These are phyloP conservation scores for Cathartes aura DNA, from an alignment of 2,113 vertebrate species.

Conservation along the genomic window DNA sequence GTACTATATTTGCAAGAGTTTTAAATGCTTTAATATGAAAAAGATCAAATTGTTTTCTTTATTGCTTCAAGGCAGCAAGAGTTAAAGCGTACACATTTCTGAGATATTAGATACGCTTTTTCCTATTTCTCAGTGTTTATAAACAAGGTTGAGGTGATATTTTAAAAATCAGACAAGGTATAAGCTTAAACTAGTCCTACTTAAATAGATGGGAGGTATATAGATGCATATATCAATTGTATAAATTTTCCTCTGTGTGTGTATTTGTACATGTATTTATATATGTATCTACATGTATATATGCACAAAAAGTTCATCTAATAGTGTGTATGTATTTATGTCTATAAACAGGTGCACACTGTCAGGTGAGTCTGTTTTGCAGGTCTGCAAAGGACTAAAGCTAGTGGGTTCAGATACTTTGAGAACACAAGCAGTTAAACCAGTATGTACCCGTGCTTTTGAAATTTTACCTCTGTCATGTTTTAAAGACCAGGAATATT, in stretches of 20 bases:
- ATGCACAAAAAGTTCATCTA: background rate
- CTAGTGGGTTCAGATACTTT: background rate
- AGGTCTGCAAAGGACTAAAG: background rate
- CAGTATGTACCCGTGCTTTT: background rate
- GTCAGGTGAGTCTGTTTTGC: background rate
- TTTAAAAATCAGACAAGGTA: background rate
- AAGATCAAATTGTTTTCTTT: background rate
- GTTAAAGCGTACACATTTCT: background rate
- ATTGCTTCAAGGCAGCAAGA: background rate
- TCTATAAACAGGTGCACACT: background rate
- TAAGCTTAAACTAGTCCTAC: background rate
- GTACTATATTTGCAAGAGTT: background rate
- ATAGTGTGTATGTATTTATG: background rate
- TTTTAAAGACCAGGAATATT: background rate
- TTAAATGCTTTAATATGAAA: background rate
- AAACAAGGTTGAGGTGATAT: background rate
- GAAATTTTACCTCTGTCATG: background rate
- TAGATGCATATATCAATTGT: background rate
- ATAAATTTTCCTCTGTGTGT: background rate
- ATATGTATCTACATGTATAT: background rate
- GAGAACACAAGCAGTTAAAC: background rate
- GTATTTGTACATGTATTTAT: background rate
- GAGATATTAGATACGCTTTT: background rate
- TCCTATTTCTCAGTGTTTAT: background rate
- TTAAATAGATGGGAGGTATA: background rate